Evolutionary conservation across 2,797 vertebrate species (phyloP).

Genomic region (Knipowitschia caucasica): DNA sequence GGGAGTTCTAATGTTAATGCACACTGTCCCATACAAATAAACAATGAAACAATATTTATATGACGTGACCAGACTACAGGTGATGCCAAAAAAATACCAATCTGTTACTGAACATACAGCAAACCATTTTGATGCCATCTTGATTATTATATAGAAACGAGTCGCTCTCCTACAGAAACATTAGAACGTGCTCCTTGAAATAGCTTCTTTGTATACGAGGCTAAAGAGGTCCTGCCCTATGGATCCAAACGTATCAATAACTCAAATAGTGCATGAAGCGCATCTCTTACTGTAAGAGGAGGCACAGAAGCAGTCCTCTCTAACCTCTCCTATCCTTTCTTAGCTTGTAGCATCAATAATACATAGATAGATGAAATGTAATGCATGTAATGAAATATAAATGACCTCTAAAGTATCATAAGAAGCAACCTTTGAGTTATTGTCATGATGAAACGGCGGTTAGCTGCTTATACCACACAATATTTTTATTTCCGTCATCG

Average conservation of each 20-base stretch:
- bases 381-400: slow-evolving; percentile 63
- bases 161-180: no score
- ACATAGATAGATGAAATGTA: slow-evolving; percentile 51
- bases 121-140: no score
- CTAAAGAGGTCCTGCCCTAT: slow-evolving; percentile 32
- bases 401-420: slow-evolving; percentile 52
- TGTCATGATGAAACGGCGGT: slow-evolving; percentile 24
- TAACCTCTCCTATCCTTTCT: slow-evolving; percentile 25
- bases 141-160: no score
- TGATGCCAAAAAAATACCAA: no score
- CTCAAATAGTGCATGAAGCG: background rate
- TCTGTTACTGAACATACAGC: no score
- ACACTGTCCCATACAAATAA: no score
- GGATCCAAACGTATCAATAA: slow-evolving; percentile 39
- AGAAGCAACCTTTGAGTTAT: slow-evolving; percentile 47
- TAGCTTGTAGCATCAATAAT: slow-evolving; percentile 53
- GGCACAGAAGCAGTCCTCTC: slow-evolving; percentile 41
- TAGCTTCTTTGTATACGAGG: slow-evolving; percentile 27
- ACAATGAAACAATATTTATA: no score
- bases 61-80: no score
- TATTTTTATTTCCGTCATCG: slow-evolving; percentile 1
- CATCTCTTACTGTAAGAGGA: slow-evolving; percentile 20
- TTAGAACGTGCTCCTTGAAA: background rate
- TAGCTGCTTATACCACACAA: slow-evolving; percentile 11
- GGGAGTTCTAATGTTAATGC: no score